phyloP scores from a whole-genome alignment of 2,113 vertebrate genomes.

The Petroica traversi region DNA sequence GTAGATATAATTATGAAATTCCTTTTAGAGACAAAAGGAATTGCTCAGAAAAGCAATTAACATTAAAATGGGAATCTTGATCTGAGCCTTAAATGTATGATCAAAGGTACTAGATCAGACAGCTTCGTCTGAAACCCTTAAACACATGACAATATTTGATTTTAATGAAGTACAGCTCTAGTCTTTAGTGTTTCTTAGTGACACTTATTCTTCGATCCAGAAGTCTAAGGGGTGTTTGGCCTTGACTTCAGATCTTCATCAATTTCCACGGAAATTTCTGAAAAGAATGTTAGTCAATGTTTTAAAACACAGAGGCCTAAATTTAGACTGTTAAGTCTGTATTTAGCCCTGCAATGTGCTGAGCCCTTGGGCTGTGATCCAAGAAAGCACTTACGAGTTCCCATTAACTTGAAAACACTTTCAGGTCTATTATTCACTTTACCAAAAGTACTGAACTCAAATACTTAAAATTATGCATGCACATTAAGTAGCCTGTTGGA shows the following conservation, averaged over 20 bases:
- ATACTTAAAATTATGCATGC: neutral
- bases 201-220: neutral
- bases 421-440: conserved; percentile 30
- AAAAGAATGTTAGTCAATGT: conserved; percentile 14
- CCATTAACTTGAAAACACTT: conserved; percentile 39
- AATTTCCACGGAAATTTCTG: conserved; percentile 33
- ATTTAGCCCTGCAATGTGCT: conserved; percentile 2
- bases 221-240: neutral
- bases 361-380: conserved; percentile 3
- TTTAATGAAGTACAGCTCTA: neutral
- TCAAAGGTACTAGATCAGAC: neutral
- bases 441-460: neutral
- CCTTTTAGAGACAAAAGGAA: neutral
- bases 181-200: neutral
- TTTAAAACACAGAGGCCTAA: conserved; percentile 39
- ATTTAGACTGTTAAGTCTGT: conserved; percentile 48
- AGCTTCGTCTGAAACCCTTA: neutral
- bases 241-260: conserved; percentile 3
- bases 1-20: neutral
- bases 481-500: neutral
- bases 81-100: neutral
- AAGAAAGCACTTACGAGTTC: conserved; percentile 32
- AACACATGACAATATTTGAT: neutral
- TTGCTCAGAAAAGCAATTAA: neutral
- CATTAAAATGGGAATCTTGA: neutral